A percentile compares a stretch with the other conserved stretches of the same genome.
phyloP scores from a whole-genome alignment of 2,113 vertebrate species.

The Diadophis punctatus region DNA sequence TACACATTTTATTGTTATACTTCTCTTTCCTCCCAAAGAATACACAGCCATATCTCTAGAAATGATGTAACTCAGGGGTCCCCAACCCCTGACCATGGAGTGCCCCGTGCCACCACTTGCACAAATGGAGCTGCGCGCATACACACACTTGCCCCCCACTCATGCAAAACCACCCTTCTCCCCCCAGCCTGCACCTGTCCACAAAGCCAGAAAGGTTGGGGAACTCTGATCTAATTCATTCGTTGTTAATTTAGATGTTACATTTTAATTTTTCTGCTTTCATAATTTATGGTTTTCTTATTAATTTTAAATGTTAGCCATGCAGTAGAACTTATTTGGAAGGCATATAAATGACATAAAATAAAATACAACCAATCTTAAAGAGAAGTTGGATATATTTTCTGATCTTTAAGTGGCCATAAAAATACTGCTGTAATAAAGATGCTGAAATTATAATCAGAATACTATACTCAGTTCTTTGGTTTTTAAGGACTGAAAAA shows the following conservation, averaged over 20 bases:
- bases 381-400: background rate
- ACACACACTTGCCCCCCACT: background rate
- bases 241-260: background rate
- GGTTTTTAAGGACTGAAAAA: background rate
- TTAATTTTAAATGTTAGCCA: background rate
- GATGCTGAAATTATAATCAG: background rate
- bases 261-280: background rate
- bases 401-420: background rate
- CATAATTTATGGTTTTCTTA: background rate
- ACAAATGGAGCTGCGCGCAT: background rate
- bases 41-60: background rate
- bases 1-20: background rate
- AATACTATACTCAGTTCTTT: background rate
- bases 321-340: background rate
- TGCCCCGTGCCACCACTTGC: background rate
- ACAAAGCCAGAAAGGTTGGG: background rate
- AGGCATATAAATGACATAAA: background rate
- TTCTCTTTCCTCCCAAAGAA: background rate
- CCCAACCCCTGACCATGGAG: too few species aligned
- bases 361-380: background rate
- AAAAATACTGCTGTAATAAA: background rate
- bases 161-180: background rate
- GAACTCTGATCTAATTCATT: background rate
- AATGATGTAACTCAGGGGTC: background rate
- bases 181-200: too few species aligned